Conservation (phyloP, 2,797 vertebrate genomes). For the Mico argentatus region DNA sequence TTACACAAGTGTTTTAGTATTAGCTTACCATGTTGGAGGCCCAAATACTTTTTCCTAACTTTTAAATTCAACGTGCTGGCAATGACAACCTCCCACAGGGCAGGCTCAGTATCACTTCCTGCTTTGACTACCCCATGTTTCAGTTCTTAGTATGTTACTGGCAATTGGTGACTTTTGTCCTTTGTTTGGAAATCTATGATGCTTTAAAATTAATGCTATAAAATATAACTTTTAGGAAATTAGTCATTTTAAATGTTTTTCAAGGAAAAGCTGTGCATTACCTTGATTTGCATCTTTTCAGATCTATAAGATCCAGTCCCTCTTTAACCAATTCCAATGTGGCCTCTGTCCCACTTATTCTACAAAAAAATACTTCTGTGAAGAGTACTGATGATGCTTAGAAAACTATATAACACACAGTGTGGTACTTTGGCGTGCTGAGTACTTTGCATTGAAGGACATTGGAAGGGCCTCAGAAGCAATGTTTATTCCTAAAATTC, state of each 20-base stretch:
- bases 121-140: neutral
- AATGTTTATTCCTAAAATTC: neutral
- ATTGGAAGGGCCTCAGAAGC: neutral
- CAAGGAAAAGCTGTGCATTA: neutral
- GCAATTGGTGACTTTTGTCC: neutral
- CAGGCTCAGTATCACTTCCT: neutral
- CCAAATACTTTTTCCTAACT: neutral
- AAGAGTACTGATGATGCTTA: neutral
- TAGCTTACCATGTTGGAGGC: neutral
- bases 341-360: neutral
- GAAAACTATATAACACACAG: neutral
- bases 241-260: neutral
- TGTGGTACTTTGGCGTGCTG: neutral
- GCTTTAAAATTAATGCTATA: neutral
- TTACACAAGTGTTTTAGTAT: neutral
- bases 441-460: neutral
- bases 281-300: neutral
- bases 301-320: neutral
- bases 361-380: neutral
- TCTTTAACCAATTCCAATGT: neutral
- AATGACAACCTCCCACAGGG: neutral
- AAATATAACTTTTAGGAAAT: neutral
- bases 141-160: neutral
- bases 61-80: neutral
- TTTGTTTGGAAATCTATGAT: neutral